These are phyloP conservation scores for Babylonia areolata DNA, from an alignment of 1,140 invertebrate species.

Conservation along the genomic window DNA sequence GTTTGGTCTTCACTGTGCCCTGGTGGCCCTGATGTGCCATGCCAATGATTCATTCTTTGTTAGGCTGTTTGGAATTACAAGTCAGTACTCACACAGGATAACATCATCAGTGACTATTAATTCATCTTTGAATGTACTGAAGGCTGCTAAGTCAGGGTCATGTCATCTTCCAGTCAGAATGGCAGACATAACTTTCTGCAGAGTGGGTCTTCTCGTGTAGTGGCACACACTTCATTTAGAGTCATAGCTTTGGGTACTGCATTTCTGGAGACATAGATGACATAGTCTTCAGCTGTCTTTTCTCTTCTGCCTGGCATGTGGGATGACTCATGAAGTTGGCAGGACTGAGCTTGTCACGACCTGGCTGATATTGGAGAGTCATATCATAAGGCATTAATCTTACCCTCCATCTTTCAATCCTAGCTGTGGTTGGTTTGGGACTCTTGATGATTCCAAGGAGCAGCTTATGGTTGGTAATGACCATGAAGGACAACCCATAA, in stretches of 20 bases:
- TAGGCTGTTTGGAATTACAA: conserved; percentile 54
- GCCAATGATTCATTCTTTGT: conserved; percentile 44
- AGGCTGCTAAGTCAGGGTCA: conserved; percentile 24
- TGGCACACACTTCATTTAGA: conserved; percentile 39
- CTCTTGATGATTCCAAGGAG: conserved; percentile 46
- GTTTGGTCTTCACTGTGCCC: conserved; percentile 63
- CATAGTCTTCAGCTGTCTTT: conserved; percentile 45
- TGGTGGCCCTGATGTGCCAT: conserved; percentile 60
- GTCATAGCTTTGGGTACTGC: conserved; percentile 43
- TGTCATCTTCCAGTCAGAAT: conserved; percentile 41
- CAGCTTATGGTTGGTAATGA: conserved; percentile 74
- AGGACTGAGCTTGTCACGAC: no score
- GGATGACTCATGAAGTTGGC: no score
- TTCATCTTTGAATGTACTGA: conserved; percentile 35
- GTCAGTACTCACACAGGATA: conserved; percentile 45
- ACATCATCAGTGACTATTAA: conserved; percentile 42
- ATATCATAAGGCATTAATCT: no score
- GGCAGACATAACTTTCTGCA: conserved; percentile 40
- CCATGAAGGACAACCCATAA: conserved; percentile 70
- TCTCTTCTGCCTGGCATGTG: conserved; percentile 34
- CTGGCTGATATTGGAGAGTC: no score
- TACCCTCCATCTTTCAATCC: conserved; percentile 54
- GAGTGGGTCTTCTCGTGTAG: conserved; percentile 16
- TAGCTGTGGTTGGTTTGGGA: conserved; percentile 49
- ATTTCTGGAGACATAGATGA: conserved; percentile 40